Conservation (phyloP, 1,140 invertebrate species). For the Mercenaria mercenaria region DNA sequence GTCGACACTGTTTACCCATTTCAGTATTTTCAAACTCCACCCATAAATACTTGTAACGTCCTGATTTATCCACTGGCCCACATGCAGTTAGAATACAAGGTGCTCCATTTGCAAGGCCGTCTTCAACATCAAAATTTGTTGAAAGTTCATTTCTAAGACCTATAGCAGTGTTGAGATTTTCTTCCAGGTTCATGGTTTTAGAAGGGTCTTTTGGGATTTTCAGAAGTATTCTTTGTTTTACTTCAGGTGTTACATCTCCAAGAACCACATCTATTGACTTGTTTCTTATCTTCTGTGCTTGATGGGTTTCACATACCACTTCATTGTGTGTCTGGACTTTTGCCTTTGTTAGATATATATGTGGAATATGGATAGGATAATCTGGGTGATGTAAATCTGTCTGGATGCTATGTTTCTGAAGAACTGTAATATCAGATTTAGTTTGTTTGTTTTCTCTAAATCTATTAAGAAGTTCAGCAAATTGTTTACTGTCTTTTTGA, state of each 20-base stretch:
- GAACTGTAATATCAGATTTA: background rate
- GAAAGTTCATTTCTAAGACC: slow-evolving; percentile 6
- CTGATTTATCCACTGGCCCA: background rate
- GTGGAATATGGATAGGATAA: background rate
- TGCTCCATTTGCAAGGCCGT: slow-evolving; percentile 10
- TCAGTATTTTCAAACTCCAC: background rate
- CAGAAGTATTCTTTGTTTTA: background rate
- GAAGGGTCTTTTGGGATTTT: background rate
- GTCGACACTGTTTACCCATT: background rate
- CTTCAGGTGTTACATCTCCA: background rate
- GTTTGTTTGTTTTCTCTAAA: slow-evolving; percentile 44
- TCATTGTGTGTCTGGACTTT: background rate
- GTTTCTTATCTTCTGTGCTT: background rate
- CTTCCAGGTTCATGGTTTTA: background rate
- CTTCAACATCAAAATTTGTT: background rate
- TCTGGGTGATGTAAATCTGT: background rate
- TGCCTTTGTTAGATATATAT: background rate
- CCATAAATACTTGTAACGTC: background rate
- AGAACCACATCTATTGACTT: slow-evolving; percentile 8
- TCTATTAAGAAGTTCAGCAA: slow-evolving; percentile 44
- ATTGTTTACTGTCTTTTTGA: slow-evolving; percentile 22
- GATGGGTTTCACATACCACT: background rate
- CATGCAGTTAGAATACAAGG: background rate
- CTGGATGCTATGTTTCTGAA: background rate
- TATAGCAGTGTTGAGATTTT: background rate